phyloP scores from a whole-genome alignment of 2,113 vertebrate genomes.

The Neomonachus schauinslandi region DNA sequence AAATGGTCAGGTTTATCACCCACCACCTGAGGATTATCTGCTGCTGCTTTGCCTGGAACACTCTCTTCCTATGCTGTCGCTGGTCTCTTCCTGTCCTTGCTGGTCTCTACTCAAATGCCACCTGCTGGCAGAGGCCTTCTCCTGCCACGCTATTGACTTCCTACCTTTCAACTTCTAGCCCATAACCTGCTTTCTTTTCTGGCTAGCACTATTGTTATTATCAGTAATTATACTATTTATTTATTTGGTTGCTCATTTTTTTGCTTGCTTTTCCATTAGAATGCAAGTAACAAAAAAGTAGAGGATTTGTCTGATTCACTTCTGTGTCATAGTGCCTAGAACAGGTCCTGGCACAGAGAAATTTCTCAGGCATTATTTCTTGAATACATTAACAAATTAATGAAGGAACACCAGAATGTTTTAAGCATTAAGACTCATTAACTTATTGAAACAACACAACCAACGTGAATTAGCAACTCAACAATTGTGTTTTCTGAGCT shows the following conservation, averaged over 20 bases:
- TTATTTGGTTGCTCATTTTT: neutral
- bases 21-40: neutral
- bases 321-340: neutral
- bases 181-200: neutral
- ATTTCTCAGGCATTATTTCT: neutral
- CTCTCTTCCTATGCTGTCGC: neutral
- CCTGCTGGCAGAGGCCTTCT: neutral
- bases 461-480: neutral
- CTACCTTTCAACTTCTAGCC: neutral
- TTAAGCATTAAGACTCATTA: neutral
- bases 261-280: neutral
- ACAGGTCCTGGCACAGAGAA: neutral
- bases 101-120: neutral
- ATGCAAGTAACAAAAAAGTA: neutral
- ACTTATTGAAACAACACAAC: conserved; percentile 9
- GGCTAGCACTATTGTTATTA: neutral
- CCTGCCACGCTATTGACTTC: neutral
- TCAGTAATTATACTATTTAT: neutral
- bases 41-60: neutral
- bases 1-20: neutral
- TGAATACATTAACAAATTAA: conserved; percentile 34
- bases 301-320: neutral
- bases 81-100: neutral
- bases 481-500: neutral
- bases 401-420: neutral